These are phyloP conservation scores for Thamnophis sirtalis DNA, from an alignment of 2,113 vertebrate species.

Conservation along the genomic window DNA sequence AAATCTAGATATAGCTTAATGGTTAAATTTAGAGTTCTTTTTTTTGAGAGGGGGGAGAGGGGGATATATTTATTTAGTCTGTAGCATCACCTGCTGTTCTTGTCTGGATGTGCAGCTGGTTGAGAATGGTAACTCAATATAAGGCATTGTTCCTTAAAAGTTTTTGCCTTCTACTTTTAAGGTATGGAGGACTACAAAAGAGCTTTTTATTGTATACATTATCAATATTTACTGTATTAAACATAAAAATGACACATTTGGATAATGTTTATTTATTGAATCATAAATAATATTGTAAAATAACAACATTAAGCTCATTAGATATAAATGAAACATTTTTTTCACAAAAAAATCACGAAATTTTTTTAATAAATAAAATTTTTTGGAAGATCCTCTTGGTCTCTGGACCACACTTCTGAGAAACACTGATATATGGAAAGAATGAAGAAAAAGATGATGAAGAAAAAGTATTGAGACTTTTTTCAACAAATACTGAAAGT, in stretches of 20 bases:
- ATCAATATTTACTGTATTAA: neutral
- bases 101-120: neutral
- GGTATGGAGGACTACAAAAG: neutral
- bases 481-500: neutral
- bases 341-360: neutral
- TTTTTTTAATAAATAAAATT: neutral
- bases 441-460: neutral
- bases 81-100: conserved; percentile 57
- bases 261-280: neutral
- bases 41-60: accelerated
- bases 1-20: neutral
- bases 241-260: neutral
- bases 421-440: neutral
- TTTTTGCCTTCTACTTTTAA: neutral
- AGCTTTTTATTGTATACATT: neutral
- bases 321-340: neutral
- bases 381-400: neutral
- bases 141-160: neutral
- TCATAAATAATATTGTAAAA: neutral
- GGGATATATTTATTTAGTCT: neutral
- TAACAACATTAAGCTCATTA: neutral
- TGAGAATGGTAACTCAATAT: neutral
- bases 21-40: neutral
- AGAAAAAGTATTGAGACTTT: neutral
- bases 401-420: neutral